Evolutionary conservation across 2,888 invertebrate genomes (phyloP).

Genomic region (Lycocerus yunnanus): DNA sequence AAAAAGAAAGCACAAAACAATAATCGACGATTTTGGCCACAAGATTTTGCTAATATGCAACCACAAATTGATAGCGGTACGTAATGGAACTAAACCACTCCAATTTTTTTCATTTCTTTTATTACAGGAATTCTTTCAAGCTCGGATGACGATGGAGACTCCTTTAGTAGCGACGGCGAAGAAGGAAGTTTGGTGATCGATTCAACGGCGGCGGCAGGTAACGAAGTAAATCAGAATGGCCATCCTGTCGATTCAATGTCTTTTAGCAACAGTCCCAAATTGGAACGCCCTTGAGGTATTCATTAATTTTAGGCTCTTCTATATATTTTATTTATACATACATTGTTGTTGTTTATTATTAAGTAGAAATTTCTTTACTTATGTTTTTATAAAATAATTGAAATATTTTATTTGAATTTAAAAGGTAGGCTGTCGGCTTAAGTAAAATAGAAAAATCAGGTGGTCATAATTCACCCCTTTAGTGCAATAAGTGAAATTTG

Average conservation of each 20-base stretch:
- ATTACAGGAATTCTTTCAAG: constrained; percentile 63
- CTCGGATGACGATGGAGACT: constrained; percentile 66
- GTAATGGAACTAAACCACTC: constrained; percentile 13
- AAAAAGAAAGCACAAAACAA: constrained; percentile 65
- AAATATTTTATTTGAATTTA: background rate
- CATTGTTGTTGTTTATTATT: constrained; percentile 2
- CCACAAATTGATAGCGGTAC: constrained; percentile 66
- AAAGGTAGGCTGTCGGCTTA: background rate
- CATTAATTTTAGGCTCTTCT: background rate
- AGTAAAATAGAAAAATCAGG: background rate
- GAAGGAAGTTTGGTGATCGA: constrained; percentile 60
- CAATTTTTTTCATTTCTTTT: background rate
- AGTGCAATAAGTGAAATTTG: background rate
- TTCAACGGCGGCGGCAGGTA: constrained; percentile 51
- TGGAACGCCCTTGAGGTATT: constrained; percentile 27
- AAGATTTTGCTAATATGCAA: constrained; percentile 65
- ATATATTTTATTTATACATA: background rate
- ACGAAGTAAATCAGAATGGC: constrained; percentile 51
- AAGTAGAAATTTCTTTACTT: background rate
- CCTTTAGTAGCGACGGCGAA: constrained; percentile 61
- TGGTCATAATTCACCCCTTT: background rate
- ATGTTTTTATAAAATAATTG: background rate
- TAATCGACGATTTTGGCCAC: constrained; percentile 76
- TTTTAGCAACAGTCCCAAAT: constrained; percentile 42
- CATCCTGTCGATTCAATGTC: constrained; percentile 45